A percentile compares a stretch with the other conserved stretches of the same genome.
phyloP scores from a whole-genome alignment of 2,888 invertebrate species.

The Andrena bucephala region DNA sequence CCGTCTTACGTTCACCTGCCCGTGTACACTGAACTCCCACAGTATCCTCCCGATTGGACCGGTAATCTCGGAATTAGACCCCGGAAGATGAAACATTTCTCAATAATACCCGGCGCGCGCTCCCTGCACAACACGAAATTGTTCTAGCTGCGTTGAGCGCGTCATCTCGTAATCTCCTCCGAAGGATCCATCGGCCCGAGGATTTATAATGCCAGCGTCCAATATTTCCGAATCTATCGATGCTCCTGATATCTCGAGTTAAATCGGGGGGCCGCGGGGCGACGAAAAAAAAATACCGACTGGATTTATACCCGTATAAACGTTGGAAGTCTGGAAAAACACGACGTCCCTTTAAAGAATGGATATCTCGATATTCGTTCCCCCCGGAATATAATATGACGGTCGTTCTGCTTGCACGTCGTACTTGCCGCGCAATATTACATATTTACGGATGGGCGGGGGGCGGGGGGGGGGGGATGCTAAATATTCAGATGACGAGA shows the following conservation, averaged over 20 bases:
- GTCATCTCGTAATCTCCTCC: not conserved
- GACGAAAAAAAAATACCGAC: not conserved
- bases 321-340: not conserved
- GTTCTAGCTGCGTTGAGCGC: not conserved
- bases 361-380: constrained; percentile 1
- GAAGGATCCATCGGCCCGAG: not conserved
- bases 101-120: not conserved
- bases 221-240: constrained; percentile 25
- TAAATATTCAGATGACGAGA: not conserved
- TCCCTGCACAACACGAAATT: not conserved
- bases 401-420: not conserved
- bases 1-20: not conserved
- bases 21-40: not conserved
- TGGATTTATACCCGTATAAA: constrained; percentile 5
- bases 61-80: not conserved
- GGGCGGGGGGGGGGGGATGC: not conserved
- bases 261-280: not conserved
- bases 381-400: not conserved
- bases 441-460: not conserved
- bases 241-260: not conserved
- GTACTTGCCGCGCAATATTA: not conserved
- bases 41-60: not conserved
- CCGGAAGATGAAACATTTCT: not conserved
- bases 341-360: not conserved
- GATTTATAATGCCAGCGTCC: constrained; percentile 7